A percentile compares a stretch with the other conserved stretches of the same genome.
These are phyloP conservation scores for Drosophila subpulchrella DNA, from an alignment of 1,140 invertebrate genomes.

Conservation along the genomic window DNA sequence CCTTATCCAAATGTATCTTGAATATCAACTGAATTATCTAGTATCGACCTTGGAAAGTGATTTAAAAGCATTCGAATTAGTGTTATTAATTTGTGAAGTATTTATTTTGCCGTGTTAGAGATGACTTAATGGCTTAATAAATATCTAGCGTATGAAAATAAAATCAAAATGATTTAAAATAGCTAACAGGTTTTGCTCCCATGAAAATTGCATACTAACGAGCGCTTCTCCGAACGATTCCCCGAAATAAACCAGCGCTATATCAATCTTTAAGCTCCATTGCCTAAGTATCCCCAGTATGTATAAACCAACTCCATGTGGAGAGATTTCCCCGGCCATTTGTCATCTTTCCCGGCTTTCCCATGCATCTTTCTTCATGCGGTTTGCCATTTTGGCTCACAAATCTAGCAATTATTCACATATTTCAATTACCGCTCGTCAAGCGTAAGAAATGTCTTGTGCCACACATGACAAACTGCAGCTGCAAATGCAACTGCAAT, in stretches of 20 bases:
- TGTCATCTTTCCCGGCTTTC: constrained; percentile 12
- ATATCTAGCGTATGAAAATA: neutral
- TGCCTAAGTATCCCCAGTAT: neutral
- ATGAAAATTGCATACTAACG: neutral
- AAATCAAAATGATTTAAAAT: constrained; percentile 15
- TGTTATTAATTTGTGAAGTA: neutral
- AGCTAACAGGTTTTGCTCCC: constrained; percentile 13
- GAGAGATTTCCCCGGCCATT: constrained; percentile 15
- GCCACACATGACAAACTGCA: constrained; percentile 74
- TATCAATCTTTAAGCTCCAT: constrained; percentile 8
- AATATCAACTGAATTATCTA: too few relatives aligned
- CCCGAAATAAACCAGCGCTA: neutral
- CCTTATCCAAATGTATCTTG: too few relatives aligned
- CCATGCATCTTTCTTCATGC: constrained; percentile 28
- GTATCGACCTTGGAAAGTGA: neutral
- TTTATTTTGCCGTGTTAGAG: neutral
- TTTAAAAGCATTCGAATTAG: neutral
- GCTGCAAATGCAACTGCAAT: constrained; percentile 55
- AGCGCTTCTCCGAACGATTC: neutral
- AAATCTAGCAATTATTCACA: constrained; percentile 65
- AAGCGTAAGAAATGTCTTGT: constrained; percentile 63
- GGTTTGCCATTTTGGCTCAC: constrained; percentile 58
- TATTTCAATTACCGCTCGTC: constrained; percentile 72
- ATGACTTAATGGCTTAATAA: constrained; percentile 18
- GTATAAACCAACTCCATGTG: neutral